phyloP scores from a whole-genome alignment of 92 coral and sea anemone genomes.

The Zoanthus sociatus region DNA sequence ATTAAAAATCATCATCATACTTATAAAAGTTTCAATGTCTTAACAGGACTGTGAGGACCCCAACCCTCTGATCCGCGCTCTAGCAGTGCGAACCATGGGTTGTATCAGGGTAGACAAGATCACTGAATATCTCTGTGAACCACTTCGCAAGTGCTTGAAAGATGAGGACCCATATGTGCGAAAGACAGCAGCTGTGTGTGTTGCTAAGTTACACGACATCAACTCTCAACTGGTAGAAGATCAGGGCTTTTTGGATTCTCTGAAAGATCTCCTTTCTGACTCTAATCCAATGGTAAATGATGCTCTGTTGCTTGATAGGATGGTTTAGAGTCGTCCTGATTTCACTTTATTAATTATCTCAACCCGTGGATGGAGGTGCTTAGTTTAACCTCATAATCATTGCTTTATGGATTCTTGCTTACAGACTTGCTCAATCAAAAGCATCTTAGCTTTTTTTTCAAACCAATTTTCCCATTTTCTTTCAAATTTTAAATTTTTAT shows the following conservation, averaged over 20 bases:
- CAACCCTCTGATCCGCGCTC: conserved; percentile 96
- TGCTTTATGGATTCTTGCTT: too few relatives aligned
- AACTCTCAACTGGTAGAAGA: conserved; percentile 96
- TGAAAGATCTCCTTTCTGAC: conserved; percentile 94
- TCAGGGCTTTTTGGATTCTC: conserved; percentile 94
- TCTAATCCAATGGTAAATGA: conserved; percentile 92
- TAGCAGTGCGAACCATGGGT: conserved; percentile 99
- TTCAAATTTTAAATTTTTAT: too few relatives aligned
- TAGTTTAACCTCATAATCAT: too few relatives aligned
- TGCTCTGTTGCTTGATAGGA: too few relatives aligned
- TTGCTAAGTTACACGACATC: conserved; percentile 98
- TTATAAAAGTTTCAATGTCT: neutral
- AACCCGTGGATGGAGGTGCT: too few relatives aligned
- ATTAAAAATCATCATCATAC: too few relatives aligned
- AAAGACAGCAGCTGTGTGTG: conserved; percentile 99
- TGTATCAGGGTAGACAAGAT: conserved; percentile 99
- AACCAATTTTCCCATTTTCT: too few relatives aligned
- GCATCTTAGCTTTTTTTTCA: too few relatives aligned
- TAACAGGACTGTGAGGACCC: conserved; percentile 98
- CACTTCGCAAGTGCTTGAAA: conserved; percentile 95
- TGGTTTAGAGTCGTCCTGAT: too few relatives aligned
- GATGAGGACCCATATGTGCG: conserved; percentile 99
- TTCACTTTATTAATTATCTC: too few relatives aligned
- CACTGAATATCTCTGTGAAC: conserved; percentile 98
- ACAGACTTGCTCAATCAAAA: too few relatives aligned